A percentile compares a stretch with the other conserved stretches of the same genome.
Conservation (phyloP, 2,113 vertebrate genomes). For the Cyanistes caeruleus region DNA sequence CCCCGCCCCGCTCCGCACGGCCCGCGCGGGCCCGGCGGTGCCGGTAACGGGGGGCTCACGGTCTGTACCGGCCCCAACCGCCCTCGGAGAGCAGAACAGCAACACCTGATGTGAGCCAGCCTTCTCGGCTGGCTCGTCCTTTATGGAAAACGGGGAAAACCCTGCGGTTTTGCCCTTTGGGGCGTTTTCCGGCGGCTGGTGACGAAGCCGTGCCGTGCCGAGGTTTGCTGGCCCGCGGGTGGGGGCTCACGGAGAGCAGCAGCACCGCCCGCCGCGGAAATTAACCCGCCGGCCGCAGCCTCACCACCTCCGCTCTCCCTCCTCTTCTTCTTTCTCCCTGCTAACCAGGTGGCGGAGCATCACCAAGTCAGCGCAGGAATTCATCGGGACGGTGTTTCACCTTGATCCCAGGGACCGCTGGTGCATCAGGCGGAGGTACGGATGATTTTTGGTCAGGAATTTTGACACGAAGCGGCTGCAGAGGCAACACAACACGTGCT, state of each 20-base stretch:
- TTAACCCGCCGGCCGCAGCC: too few species aligned
- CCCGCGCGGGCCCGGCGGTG: too few species aligned
- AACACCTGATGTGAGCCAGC: accelerated
- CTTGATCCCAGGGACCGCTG: background rate
- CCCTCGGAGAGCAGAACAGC: too few species aligned
- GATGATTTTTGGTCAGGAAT: background rate
- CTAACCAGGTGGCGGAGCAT: background rate
- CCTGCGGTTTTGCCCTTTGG: accelerated
- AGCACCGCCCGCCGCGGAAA: background rate
- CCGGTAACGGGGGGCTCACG: background rate
- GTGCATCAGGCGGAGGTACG: background rate
- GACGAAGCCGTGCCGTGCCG: background rate
- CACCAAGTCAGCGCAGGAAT: accelerated
- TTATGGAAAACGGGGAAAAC: background rate
- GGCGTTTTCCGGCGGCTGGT: background rate
- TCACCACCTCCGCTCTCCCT: accelerated
- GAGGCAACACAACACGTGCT: too few species aligned
- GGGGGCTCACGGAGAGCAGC: background rate
- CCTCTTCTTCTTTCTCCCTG: accelerated
- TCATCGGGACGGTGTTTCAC: background rate
- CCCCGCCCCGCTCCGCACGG: background rate
- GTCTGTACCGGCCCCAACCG: background rate
- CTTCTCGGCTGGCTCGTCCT: background rate
- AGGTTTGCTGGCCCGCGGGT: background rate
- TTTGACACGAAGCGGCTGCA: background rate